A percentile compares a stretch with the other conserved stretches of the same genome.
Evolutionary conservation across 2,113 vertebrate species (phyloP).

Genomic region (Naja naja): DNA sequence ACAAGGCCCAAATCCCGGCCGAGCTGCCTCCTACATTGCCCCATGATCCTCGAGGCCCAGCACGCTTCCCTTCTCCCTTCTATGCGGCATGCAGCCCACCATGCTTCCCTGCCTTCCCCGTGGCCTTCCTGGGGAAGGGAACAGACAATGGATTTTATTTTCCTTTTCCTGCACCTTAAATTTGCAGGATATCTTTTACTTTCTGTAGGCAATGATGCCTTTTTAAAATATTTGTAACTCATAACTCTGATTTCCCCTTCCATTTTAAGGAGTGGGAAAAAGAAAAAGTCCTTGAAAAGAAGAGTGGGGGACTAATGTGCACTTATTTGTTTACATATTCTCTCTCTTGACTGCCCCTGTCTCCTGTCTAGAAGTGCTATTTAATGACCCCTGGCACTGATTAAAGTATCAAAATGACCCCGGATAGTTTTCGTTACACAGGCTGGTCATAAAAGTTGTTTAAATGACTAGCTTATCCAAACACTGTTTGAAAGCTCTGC

Average conservation of each 20-base stretch:
- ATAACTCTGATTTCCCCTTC: slow-evolving; percentile 35
- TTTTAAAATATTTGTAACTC: slow-evolving; percentile 58
- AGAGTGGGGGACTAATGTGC: slow-evolving; percentile 39
- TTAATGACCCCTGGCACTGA: slow-evolving; percentile 87
- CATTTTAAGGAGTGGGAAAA: not conserved
- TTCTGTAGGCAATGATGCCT: slow-evolving; percentile 59
- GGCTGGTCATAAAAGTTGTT: slow-evolving; percentile 74
- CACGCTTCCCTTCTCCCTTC: no score
- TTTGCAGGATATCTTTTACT: slow-evolving; percentile 65
- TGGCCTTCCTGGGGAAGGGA: not conserved
- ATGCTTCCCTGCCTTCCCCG: no score
- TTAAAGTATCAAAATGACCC: slow-evolving; percentile 81
- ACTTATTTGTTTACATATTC: slow-evolving; percentile 62
- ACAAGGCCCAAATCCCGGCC: no score
- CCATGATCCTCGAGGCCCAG: no score
- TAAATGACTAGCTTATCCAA: slow-evolving; percentile 71
- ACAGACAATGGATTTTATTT: slow-evolving; percentile 43
- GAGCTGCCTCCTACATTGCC: no score
- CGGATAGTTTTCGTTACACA: slow-evolving; percentile 80
- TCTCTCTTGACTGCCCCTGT: slow-evolving; percentile 54
- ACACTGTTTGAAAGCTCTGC: slow-evolving; percentile 3
- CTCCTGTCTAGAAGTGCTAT: slow-evolving; percentile 73
- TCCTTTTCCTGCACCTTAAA: slow-evolving; percentile 15
- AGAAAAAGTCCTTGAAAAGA: slow-evolving; percentile 38
- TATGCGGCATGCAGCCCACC: no score